These are phyloP conservation scores for Netelia fuscicornis DNA, from an alignment of 2,888 invertebrate genomes.

Conservation along the genomic window DNA sequence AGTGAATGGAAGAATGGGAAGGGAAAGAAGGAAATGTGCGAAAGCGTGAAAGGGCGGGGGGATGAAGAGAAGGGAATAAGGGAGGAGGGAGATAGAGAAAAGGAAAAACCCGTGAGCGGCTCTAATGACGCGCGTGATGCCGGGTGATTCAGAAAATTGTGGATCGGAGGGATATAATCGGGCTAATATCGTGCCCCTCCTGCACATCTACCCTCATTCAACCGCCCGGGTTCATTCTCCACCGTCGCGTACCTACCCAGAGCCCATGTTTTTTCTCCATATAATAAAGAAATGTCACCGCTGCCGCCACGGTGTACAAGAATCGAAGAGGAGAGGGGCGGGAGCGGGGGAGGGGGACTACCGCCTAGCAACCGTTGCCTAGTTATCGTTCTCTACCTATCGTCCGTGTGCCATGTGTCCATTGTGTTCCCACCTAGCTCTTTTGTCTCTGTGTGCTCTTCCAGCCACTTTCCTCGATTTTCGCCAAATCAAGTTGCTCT, in stretches of 20 bases:
- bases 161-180: constrained; percentile 78
- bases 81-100: constrained; percentile 2
- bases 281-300: constrained; percentile 23
- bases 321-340: too few species aligned
- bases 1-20: not conserved
- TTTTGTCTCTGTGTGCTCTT: too few species aligned
- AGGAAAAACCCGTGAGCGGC: constrained; percentile 50
- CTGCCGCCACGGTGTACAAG: constrained; percentile 4
- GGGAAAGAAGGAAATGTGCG: not conserved
- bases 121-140: constrained; percentile 74
- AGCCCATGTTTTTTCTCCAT: constrained; percentile 6
- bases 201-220: constrained; percentile 53
- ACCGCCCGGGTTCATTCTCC: constrained; percentile 41
- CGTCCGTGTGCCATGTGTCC: too few species aligned
- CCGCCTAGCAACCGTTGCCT: too few species aligned
- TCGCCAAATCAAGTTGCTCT: not conserved
- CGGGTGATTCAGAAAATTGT: constrained; percentile 80
- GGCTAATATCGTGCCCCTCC: constrained; percentile 77
- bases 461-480: too few species aligned
- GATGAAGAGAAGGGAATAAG: constrained; percentile 16
- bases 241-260: constrained; percentile 17
- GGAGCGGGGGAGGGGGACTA: too few species aligned
- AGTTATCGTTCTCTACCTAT: too few species aligned
- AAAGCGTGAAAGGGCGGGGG: not conserved
- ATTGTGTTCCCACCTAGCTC: too few species aligned